Evolutionary conservation across 2,113 vertebrate genomes (phyloP).

Genomic region (Carassius carassius): DNA sequence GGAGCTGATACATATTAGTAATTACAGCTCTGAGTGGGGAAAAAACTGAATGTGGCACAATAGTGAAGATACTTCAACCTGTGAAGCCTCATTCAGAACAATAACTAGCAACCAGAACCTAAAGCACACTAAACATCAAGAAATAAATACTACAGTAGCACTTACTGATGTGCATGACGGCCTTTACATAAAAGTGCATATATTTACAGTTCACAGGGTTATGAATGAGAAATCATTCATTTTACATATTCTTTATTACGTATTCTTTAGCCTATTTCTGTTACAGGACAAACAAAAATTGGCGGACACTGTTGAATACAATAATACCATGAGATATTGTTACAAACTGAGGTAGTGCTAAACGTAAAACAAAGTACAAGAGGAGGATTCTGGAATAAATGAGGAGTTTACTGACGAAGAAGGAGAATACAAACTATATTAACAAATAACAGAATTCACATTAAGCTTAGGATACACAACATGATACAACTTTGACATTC

Average conservation of each 20-base stretch:
- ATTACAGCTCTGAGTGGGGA: background rate
- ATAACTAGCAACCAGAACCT: background rate
- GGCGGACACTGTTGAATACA: background rate
- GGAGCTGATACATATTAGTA: background rate
- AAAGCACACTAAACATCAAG: background rate
- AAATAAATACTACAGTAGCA: background rate
- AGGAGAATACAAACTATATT: too few species aligned
- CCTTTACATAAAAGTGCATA: slow-evolving; percentile 8
- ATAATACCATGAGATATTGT: background rate
- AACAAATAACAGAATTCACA: too few species aligned
- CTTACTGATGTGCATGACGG: slow-evolving; percentile 1
- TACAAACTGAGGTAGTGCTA: too few species aligned
- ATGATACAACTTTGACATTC: too few species aligned
- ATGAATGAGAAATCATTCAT: background rate
- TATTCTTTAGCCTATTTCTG: background rate
- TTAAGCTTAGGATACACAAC: too few species aligned
- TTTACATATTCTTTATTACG: background rate
- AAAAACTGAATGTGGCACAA: background rate
- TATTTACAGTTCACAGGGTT: background rate
- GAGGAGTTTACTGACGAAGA: too few species aligned
- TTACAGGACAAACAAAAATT: background rate
- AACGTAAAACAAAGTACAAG: too few species aligned
- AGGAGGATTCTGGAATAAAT: too few species aligned
- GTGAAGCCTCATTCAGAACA: background rate
- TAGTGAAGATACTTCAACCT: background rate